Percentiles rank a stretch among this genome's conserved stretches.
These are phyloP conservation scores for Bombus picipes DNA, from an alignment of 1,140 invertebrate genomes.

Conservation along the genomic window DNA sequence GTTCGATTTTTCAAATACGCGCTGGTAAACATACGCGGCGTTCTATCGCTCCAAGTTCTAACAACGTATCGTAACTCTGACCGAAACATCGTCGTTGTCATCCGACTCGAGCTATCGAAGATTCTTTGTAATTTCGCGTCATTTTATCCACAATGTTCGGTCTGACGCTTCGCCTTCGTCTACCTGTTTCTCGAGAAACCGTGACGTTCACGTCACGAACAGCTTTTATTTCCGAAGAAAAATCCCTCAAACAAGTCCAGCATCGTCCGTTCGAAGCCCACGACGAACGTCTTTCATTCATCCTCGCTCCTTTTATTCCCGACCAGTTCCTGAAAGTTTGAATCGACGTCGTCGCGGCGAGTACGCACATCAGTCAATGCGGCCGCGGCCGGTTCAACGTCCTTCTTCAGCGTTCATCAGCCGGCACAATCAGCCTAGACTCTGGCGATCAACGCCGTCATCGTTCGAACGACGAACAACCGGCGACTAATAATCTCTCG, in stretches of 20 bases:
- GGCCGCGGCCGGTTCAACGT: slow-evolving; percentile 33
- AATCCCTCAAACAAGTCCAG: not conserved
- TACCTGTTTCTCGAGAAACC: not conserved
- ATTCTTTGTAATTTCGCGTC: no score
- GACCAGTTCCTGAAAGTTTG: slow-evolving; percentile 31
- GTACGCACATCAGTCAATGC: no score
- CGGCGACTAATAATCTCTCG: slow-evolving; percentile 58
- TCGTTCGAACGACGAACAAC: slow-evolving; percentile 54
- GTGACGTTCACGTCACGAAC: not conserved
- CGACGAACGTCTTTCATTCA: slow-evolving; percentile 1
- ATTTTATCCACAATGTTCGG: no score
- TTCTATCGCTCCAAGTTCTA: no score
- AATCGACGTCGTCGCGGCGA: not conserved
- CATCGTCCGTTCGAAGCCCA: no score
- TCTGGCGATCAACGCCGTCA: slow-evolving; percentile 33
- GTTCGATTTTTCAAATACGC: no score
- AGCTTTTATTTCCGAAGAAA: not conserved
- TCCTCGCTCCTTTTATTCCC: slow-evolving; percentile 10
- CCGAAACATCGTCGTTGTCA: no score
- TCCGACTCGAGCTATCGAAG: no score
- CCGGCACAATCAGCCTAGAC: no score
- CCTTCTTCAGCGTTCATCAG: not conserved
- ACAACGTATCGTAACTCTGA: no score
- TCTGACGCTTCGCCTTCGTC: no score
- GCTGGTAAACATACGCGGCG: no score